A percentile compares a stretch with the other conserved stretches of the same genome.
These are phyloP conservation scores for Scomber colias DNA, from an alignment of 2,113 vertebrate genomes.

Conservation along the genomic window DNA sequence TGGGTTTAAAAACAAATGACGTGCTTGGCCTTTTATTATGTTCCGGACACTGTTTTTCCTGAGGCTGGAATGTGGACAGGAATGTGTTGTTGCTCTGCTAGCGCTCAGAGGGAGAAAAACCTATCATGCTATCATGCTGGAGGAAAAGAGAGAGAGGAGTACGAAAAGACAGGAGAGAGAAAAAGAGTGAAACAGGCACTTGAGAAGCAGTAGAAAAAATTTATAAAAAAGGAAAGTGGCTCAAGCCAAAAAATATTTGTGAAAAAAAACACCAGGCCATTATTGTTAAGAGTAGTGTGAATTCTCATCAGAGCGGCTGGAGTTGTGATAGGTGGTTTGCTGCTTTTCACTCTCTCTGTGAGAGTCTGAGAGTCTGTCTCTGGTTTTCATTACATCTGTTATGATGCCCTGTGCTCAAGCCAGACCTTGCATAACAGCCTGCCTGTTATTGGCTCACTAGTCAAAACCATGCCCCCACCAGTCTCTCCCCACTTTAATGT, in stretches of 20 bases:
- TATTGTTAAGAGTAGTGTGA: slow-evolving; percentile 23
- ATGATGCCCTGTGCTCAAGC: slow-evolving; percentile 71
- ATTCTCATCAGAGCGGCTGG: slow-evolving; percentile 20
- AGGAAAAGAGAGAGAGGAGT: slow-evolving; percentile 42
- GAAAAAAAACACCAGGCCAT: slow-evolving; percentile 49
- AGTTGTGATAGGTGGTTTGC: slow-evolving; percentile 37
- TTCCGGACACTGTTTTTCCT: slow-evolving; percentile 84
- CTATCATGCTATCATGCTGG: slow-evolving; percentile 57
- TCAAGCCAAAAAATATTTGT: slow-evolving; percentile 16
- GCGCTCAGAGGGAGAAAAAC: slow-evolving; percentile 77
- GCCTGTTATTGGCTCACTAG: slow-evolving; percentile 52
- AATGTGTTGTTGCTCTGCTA: slow-evolving; percentile 84
- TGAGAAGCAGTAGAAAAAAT: background rate
- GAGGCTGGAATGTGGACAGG: slow-evolving; percentile 82
- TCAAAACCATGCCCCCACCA: slow-evolving; percentile 41
- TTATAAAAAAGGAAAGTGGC: slow-evolving; percentile 3
- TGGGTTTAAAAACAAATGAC: slow-evolving; percentile 83
- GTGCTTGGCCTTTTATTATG: slow-evolving; percentile 82
- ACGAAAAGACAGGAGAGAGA: slow-evolving; percentile 15
- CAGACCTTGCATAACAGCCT: slow-evolving; percentile 68
- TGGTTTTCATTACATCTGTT: slow-evolving; percentile 77
- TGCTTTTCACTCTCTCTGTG: slow-evolving; percentile 35
- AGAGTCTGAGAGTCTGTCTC: slow-evolving; percentile 34
- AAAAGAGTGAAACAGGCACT: background rate
- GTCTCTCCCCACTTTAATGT: background rate